A percentile compares a stretch with the other conserved stretches of the same genome.
These are phyloP conservation scores for Lagopus leucura DNA, from an alignment of 2,113 vertebrate genomes.

Conservation along the genomic window DNA sequence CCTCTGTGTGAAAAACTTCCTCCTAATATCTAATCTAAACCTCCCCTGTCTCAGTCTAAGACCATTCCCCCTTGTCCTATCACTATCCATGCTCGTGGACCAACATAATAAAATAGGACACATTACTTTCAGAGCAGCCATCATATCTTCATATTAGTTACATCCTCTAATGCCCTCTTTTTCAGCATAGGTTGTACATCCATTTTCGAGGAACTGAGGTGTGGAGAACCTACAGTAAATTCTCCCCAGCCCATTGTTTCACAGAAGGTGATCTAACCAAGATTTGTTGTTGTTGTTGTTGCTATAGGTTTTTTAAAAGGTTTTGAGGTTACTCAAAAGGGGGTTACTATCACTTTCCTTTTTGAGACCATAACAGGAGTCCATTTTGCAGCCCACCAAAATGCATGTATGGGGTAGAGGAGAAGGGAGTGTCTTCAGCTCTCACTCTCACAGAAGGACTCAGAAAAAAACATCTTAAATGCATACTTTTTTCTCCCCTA, in stretches of 20 bases:
- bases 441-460: not conserved
- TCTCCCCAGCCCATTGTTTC: not conserved
- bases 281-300: not conserved
- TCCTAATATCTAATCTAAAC: too few relatives aligned
- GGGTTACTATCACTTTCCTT: not conserved
- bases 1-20: too few relatives aligned
- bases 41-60: too few relatives aligned
- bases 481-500: not conserved
- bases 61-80: too few relatives aligned
- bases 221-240: rapidly evolving
- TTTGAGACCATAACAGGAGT: not conserved
- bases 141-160: not conserved
- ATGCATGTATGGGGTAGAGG: rapidly evolving
- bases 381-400: not conserved
- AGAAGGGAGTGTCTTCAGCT: not conserved
- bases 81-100: too few relatives aligned
- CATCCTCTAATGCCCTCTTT: not conserved
- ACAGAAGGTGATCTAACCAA: not conserved
- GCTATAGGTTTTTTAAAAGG: not conserved
- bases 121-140: not conserved
- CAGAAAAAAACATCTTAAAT: not conserved
- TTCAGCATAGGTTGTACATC: not conserved
- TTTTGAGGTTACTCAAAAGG: not conserved
- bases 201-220: not conserved
- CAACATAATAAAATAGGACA: not conserved